Percentiles rank a stretch among this genome's conserved stretches.
Evolutionary conservation across 92 coral and sea anemone genomes (phyloP).

Genomic region (Actinernus sp.): DNA sequence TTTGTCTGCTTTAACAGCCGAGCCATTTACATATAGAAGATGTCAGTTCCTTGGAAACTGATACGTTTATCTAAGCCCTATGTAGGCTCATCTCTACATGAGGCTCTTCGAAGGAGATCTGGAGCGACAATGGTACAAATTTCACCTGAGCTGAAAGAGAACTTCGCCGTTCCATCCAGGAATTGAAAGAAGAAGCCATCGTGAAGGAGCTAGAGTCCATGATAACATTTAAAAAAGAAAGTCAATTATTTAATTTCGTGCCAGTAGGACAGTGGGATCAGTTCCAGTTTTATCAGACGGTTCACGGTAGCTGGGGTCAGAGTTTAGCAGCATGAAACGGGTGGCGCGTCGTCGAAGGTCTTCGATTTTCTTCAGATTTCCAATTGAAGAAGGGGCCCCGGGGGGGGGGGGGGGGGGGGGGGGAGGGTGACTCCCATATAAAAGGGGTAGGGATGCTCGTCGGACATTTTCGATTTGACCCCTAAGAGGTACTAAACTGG

Average conservation of each 20-base stretch:
- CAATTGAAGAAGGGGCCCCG: too few relatives aligned
- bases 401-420: too few relatives aligned
- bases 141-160: slow-evolving; percentile 51
- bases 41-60: slow-evolving; percentile 62
- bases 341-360: neutral
- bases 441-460: too few relatives aligned
- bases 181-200: slow-evolving; percentile 14
- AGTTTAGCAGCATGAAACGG: neutral
- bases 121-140: slow-evolving; percentile 59
- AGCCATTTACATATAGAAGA: slow-evolving; percentile 67
- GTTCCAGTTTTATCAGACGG: neutral
- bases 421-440: too few relatives aligned
- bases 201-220: slow-evolving; percentile 29
- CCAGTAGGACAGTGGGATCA: slow-evolving; percentile 3
- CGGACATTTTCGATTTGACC: too few relatives aligned
- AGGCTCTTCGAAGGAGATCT: slow-evolving; percentile 52
- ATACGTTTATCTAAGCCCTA: slow-evolving; percentile 50
- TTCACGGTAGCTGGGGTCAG: neutral
- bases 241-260: neutral
- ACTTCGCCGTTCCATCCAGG: slow-evolving; percentile 21
- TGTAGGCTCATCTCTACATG: slow-evolving; percentile 43
- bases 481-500: too few relatives aligned
- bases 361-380: slow-evolving; percentile 1
- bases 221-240: neutral
- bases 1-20: too few relatives aligned